Base-by-base conservation (phyloP, 1,140 invertebrate species). In the Drosophila lowei region DNA sequence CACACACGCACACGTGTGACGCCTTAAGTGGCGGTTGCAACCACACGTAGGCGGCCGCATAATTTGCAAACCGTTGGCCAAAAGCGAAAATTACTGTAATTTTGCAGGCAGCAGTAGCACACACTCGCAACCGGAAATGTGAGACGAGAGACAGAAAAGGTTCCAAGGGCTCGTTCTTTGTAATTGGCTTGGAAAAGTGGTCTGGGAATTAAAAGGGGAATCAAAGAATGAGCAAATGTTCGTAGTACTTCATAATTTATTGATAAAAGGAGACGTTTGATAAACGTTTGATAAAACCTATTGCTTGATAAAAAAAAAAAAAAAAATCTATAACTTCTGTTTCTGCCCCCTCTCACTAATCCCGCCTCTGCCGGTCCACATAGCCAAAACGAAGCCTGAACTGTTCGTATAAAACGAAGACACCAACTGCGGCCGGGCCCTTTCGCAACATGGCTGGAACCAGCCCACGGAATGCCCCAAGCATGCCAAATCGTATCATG, bases 1-100 rank as follows among this genome's bases (percentile, higher is more conserved):
- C 53, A 67, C 54, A 42, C 41, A 34, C 60, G 44, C 62, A 85
- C 86, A 89, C 84, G 86, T 90, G 86, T 90, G 86, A 85, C 86
- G 77, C 65, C 77, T 90, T 90, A 90, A 90, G 86, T 90, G 86
- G 64, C 78, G 58, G 78, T 86, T 89, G 73, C 70, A 59, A 84
- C 75, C 80, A 54, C 78, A 53, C 54, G 63, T 67, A 62, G 62
- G 76, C 44, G 71, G 65, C 65, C 62, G 49, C 70, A 70, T 79
- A 85, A 84, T 85, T 85, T 62, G 81, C 81, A 77, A 85, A 78
- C 77, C 73, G 68, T 72, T 54, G 73, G 81, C 58, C 73, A 79
- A 63, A 75, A 72, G 60, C 63, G 63, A 61, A 88, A 88, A 88
- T 88, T 76, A 88, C 83, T 56, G 72, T 88, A 78, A 88, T 88